Conservation (phyloP, 1,140 invertebrate species). For the Cecropterus lyciades region DNA sequence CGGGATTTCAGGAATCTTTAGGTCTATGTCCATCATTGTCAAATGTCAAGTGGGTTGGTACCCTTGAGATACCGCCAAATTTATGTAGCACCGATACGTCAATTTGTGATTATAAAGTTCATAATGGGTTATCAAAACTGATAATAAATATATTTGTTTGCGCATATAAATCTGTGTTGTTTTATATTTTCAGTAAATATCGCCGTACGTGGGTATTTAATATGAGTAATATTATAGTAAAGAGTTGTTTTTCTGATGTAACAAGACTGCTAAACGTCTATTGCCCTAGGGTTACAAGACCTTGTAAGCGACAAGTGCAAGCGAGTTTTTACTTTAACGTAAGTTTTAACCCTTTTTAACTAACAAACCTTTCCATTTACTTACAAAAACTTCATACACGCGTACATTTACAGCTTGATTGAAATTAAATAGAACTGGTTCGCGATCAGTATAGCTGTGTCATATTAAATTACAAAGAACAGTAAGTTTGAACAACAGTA, state of each 20-base stretch:
- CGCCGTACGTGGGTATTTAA: conserved; percentile 37
- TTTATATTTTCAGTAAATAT: conserved; percentile 36
- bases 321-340: conserved; percentile 57
- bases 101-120: conserved; percentile 63
- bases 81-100: conserved; percentile 40
- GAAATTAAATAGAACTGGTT: too few relatives aligned
- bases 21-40: not conserved
- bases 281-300: conserved; percentile 38
- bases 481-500: too few relatives aligned
- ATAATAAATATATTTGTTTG: conserved; percentile 52
- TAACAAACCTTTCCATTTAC: not conserved
- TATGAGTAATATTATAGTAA: conserved; percentile 55
- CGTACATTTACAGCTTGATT: too few relatives aligned
- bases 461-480: too few relatives aligned
- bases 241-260: conserved; percentile 48
- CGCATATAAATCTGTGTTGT: conserved; percentile 44
- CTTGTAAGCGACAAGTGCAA: conserved; percentile 39
- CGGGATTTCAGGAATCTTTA: too few relatives aligned
- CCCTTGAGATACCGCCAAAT: conserved; percentile 27
- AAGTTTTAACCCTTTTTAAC: conserved; percentile 39
- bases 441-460: too few relatives aligned
- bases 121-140: conserved; percentile 75
- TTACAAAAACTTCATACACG: too few relatives aligned
- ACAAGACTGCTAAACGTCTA: conserved; percentile 44
- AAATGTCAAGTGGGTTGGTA: conserved; percentile 32